These are phyloP conservation scores for Benthochromis sp. DNA, from an alignment of 2,113 vertebrate species.

Conservation along the genomic window DNA sequence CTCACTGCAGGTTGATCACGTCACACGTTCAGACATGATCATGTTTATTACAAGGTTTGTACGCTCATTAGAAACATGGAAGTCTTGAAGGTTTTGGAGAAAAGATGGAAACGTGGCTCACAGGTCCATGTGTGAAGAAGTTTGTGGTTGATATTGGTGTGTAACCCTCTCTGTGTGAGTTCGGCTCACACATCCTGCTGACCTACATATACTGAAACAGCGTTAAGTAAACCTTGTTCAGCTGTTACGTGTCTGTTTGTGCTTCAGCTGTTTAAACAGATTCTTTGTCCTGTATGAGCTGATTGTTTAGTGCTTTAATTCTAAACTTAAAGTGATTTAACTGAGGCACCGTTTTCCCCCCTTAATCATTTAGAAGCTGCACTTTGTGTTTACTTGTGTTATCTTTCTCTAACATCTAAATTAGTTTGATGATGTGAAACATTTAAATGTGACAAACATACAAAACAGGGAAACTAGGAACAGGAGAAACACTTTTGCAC, in stretches of 20 bases:
- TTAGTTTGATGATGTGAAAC: neutral
- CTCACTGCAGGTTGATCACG: neutral
- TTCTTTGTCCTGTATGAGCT: neutral
- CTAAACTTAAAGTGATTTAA: neutral
- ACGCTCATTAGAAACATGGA: neutral
- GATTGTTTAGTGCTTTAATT: neutral
- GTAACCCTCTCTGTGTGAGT: fast-evolving
- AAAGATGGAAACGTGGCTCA: neutral
- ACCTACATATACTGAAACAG: neutral
- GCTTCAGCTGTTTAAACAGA: neutral
- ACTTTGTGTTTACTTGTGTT: neutral
- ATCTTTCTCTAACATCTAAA: fast-evolving
- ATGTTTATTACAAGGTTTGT: neutral
- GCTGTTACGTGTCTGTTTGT: neutral
- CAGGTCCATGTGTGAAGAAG: neutral
- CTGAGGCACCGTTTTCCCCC: fast-evolving
- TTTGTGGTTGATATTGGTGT: neutral
- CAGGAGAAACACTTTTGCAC: neutral
- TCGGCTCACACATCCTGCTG: neutral
- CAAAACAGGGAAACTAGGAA: neutral
- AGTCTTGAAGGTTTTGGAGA: neutral
- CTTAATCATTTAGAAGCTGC: neutral
- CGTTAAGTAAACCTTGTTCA: neutral
- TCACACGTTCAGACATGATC: fast-evolving
- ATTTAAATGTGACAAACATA: neutral